Base-by-base conservation (phyloP, 2,113 vertebrate genomes). In the Sturnus vulgaris region DNA sequence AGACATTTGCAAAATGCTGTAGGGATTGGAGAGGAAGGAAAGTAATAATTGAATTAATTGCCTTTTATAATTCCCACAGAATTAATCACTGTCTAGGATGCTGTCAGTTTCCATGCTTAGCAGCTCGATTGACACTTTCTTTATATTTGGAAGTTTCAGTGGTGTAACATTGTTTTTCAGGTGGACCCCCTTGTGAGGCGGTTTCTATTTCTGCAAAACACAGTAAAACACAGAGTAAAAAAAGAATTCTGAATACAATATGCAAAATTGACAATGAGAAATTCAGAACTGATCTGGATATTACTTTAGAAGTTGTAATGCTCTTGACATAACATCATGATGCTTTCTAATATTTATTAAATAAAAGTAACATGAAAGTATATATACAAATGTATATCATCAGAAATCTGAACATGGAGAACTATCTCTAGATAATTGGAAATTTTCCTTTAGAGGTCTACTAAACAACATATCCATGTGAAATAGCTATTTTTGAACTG, bases 101-200 rank as follows among this genome's bases (percentile, higher is more conserved):
- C 61, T 66, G 12, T 39, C 39, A 50, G 31, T 78, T 49, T 56
- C 6, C n/a, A 27, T 30, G 27, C 24, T 52, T 57, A 57, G 56
- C 30, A 75, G 14, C 56, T 73, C 0, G 0, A n/a, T 17, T 78
- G 60, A n/a, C 10, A 10, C 10, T 49, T 63, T 22, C 10, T 49
- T 63, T 22, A 6, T 60, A 33, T 66, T 63, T 83, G 59, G 61
- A 68, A 68, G 11, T 55, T 89, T 91, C 4, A 28, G 4, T 63
- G 39, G 6, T 68, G 5, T 49, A 61, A n/a, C 30, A 5, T 23
- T 60, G 12, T 59, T 93, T 40, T 88, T 88, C 71, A 82, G 33
- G 22, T 79, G 61, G 19, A 46, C 9, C 17, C 3, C 3, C 21
- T 80, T 24, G 25, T 55, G 30, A 81, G 15, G 33, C 39, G 40